Evolutionary conservation across 2,888 invertebrate genomes (phyloP), one percentile per base, ranked within the genome.

Genomic region (Chrysolina haemoptera): DNA sequence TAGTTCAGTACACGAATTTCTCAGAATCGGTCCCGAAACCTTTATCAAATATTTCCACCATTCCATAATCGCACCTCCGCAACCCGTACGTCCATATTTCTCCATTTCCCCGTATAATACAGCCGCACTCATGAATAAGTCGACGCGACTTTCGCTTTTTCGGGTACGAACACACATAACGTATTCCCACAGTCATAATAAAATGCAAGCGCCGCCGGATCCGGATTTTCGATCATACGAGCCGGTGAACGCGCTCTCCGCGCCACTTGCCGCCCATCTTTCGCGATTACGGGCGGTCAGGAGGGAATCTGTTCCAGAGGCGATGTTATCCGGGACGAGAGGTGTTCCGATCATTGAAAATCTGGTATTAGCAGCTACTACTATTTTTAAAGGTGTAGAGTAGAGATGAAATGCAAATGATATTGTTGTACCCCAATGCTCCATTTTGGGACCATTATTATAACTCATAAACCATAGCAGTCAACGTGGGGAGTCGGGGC

Each of bases 121-220:
- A 59, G 59, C 59, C 59, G 35, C 59, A 59, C 59, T 59, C 59
- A 35, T 59, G 59, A 59, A 59, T 59, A 59, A 59, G 59, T 59
- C 59, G n/a, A 35, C 27, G 59, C 35, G 10, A 35, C 59, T 59
- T 59, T 59, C 59, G 35, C 59, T 59, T 35, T 59, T 59, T 59
- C 59, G 35, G 6, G 35, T 22, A 14, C n/a, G 35, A 59, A 59
- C 59, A 35, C n/a, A 59, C 59, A 59, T 59, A 59, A 59, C 59
- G 59, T 59, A 59, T 59, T 59, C 59, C 59, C 59, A 27, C 35
- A 10, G 59, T 59, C 59, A 35, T 59, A 27, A 59, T 59, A 59
- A 59, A 59, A 59, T 59, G 59, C 59, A 59, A 14, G 35, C 59
- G 9, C 35, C 27, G 59, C 59, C 50, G 27, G 35, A 35, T 59